Conservation (phyloP, 1,140 invertebrate species). For the Diorhabda sublineata region DNA sequence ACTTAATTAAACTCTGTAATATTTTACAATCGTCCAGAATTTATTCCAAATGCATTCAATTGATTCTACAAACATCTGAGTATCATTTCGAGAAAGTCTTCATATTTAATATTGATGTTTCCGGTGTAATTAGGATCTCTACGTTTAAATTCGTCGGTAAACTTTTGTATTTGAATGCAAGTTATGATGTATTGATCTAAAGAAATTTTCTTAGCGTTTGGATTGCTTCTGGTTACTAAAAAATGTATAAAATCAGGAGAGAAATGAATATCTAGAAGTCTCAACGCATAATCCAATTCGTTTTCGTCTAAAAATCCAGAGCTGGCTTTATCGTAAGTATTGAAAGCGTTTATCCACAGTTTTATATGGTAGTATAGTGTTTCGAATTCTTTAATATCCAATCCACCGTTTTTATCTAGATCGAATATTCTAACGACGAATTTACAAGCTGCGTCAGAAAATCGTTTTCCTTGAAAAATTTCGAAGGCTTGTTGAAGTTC, state of each 20-base stretch:
- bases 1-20: too few species aligned
- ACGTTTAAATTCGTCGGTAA: conserved; percentile 42
- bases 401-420: conserved; percentile 41
- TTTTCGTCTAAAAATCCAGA: conserved; percentile 37
- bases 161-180: conserved; percentile 43
- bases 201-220: conserved; percentile 36
- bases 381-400: conserved; percentile 43
- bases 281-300: conserved; percentile 37
- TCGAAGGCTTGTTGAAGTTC: conserved; percentile 42
- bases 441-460: conserved; percentile 40
- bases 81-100: conserved; percentile 42
- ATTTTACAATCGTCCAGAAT: too few species aligned
- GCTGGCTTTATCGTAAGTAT: conserved; percentile 34
- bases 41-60: too few species aligned
- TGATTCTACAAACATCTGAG: conserved; percentile 32
- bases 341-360: conserved; percentile 42
- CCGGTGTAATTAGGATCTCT: conserved; percentile 38
- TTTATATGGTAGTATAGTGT: conserved; percentile 39
- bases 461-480: conserved; percentile 39
- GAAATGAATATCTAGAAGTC: conserved; percentile 41
- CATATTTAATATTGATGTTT: conserved; percentile 40
- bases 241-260: conserved; percentile 38
- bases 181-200: conserved; percentile 43
- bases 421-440: conserved; percentile 43
- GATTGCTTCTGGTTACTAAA: conserved; percentile 37